Base-by-base conservation (phyloP, 2,797 vertebrate genomes). In the Diglossa cyanea region DNA sequence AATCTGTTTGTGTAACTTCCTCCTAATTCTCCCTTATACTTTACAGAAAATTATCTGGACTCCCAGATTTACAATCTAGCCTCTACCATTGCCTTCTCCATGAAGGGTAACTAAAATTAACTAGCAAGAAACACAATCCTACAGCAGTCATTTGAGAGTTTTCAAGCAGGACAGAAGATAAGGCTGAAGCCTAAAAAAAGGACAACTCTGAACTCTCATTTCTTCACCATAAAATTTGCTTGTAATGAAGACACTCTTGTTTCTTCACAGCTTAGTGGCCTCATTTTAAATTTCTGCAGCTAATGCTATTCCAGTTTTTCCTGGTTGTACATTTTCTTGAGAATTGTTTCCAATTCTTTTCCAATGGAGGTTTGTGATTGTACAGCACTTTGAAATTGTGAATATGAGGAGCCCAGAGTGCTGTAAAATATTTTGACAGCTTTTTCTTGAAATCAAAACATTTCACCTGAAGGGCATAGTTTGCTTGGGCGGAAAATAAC, bases 401-500 rank as follows among this genome's bases (percentile, higher is more conserved):
- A 60, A 8, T 15, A 33, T 5, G 35, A 79, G 40, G 53, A 71
- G 10, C 37, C 63, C 50, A 66, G 63, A 75, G 51, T 1, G 3
- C 40, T 70, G 55, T 53, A 61, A 71, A 94, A 83, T 28, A 74
- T 92, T 96, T 88, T 83, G 80, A 75, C 55, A 82, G 55, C 24
- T 33, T 63, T 42, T 28, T 85, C 57, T 57, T 62, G 81, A 89
- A 95, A 94, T 77, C 74, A 60, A 95, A 96, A 58, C 84, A 47
- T 73, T 91, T 90, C 48, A 95, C 74, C 93, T 94, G 84, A 89
- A 89, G 94, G 87, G 45, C 83, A 71, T 13, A 50, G 57, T 92
- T 95, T 71, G 74, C 63, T 88, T 78, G 61, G 81, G 65, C 86
- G 81, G 89, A 94, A 94, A 95, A 91, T 88, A 93, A 26, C 75